Evolutionary conservation across 2,888 invertebrate genomes (phyloP).

Genomic region (Ophion ellenae): DNA sequence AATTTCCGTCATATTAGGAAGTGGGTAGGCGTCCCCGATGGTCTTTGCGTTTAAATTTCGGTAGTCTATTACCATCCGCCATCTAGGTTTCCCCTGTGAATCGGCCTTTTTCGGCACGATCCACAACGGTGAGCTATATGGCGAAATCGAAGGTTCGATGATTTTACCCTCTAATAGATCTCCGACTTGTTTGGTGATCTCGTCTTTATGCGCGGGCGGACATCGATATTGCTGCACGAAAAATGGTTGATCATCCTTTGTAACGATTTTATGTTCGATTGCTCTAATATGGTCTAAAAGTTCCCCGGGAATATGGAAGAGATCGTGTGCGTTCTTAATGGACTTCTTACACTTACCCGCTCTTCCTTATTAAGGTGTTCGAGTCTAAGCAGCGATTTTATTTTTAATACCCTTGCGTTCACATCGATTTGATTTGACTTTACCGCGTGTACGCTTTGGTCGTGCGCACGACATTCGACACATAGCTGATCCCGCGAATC

Average conservation of each 20-base stretch:
- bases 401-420: neutral
- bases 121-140: slow-evolving; percentile 35
- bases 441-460: slow-evolving; percentile 14
- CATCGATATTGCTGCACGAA: slow-evolving; percentile 31
- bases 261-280: slow-evolving; percentile 23
- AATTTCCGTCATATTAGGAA: slow-evolving; percentile 13
- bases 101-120: slow-evolving; percentile 75
- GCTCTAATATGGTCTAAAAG: slow-evolving; percentile 6
- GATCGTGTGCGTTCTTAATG: neutral
- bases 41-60: slow-evolving; percentile 16
- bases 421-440: neutral
- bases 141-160: slow-evolving; percentile 34
- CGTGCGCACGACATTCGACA: too few species aligned
- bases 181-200: slow-evolving; percentile 43
- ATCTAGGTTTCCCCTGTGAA: slow-evolving; percentile 44
- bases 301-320: slow-evolving; percentile 32
- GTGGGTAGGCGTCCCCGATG: slow-evolving; percentile 8
- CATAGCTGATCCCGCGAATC: neutral
- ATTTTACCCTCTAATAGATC: slow-evolving; percentile 17
- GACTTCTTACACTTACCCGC: neutral
- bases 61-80: slow-evolving; percentile 33
- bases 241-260: slow-evolving; percentile 38
- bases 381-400: slow-evolving; percentile 22
- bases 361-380: slow-evolving; percentile 40
- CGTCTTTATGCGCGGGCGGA: slow-evolving; percentile 42